Percentiles rank a stretch among this genome's conserved stretches.
Evolutionary conservation across 2,888 invertebrate species (phyloP).

Genomic region (Drymonia ruficornis): DNA sequence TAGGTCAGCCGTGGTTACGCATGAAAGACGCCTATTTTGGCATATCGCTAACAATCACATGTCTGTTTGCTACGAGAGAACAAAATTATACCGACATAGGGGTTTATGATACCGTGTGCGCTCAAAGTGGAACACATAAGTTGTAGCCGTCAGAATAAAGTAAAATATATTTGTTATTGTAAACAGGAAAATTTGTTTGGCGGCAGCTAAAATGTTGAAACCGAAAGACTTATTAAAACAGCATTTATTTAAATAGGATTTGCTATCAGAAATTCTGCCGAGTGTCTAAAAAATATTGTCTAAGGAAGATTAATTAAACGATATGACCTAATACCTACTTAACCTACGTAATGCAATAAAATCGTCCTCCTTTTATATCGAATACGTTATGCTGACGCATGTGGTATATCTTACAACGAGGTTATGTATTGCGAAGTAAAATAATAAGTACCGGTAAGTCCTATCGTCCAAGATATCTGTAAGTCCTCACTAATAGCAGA

Average conservation of each 20-base stretch:
- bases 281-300: slow-evolving; percentile 8
- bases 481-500: not conserved
- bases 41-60: slow-evolving; percentile 27
- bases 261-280: slow-evolving; percentile 5
- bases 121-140: slow-evolving; percentile 29
- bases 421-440: not conserved
- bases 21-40: slow-evolving; percentile 24
- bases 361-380: not conserved
- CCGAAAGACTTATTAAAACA: slow-evolving; percentile 15
- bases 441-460: no score
- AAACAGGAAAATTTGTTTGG: slow-evolving; percentile 29
- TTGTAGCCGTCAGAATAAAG: slow-evolving; percentile 26
- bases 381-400: not conserved
- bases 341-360: not conserved
- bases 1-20: slow-evolving; percentile 18
- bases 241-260: slow-evolving; percentile 9
- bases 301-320: slow-evolving; percentile 11
- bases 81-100: slow-evolving; percentile 28
- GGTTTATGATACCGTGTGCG: slow-evolving; percentile 28
- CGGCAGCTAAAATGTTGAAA: slow-evolving; percentile 17
- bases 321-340: slow-evolving; percentile 10
- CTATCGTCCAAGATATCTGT: not conserved
- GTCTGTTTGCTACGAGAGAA: slow-evolving; percentile 21
- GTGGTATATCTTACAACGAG: not conserved
- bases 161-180: slow-evolving; percentile 25